Evolutionary conservation across 2,888 invertebrate genomes (phyloP), one percentile per base, ranked within the genome.

Genomic region (Disparrhopalites patrizii): DNA sequence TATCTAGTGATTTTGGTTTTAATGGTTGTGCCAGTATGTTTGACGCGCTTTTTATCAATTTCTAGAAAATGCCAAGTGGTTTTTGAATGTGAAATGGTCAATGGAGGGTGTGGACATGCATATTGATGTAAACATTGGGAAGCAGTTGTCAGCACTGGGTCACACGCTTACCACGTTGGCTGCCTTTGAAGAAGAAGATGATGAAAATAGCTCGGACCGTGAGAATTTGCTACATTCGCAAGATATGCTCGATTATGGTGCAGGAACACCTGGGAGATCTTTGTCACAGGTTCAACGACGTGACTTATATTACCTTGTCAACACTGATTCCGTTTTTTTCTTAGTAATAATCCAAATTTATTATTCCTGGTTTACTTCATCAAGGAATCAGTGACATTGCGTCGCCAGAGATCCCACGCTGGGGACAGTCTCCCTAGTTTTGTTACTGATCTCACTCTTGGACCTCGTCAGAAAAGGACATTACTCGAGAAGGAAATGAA

Each of bases 71-170:
- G 97, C 98, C 2, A 97, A 98, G 79, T 99, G 98, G 98, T 87
- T 97, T 77, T 82, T 99, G 66, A 97, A 97, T 80, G 95, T 99
- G 0, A 90, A 93, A 71, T 98, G 98, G 95, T 91, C 97, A 81
- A 99, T 99, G 99, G 93, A 97, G 79, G 99, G 99, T 57, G 94
- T 97, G 8, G 96, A 96, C 77, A 94, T 97, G 72, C 94, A 97
- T 79, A 81, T 97, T 64, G 96, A 97, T 80, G 92, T 94, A 0
- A 93, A 91, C 79, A 93, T 99, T 50, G 98, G 98, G 61, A 95
- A 97, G 79, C 92, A 96, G 77, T 82, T 98, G 28, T 94, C 95
- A 0, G 90, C 95, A 0, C 82, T 98, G 38, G 95, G 96, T 0
- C 92, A 95, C 79, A 98, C 98, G 0, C 84, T 98, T 63, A 97